These are phyloP conservation scores for Champsocephalus gunnari DNA, from an alignment of 2,797 vertebrate genomes.

Conservation along the genomic window DNA sequence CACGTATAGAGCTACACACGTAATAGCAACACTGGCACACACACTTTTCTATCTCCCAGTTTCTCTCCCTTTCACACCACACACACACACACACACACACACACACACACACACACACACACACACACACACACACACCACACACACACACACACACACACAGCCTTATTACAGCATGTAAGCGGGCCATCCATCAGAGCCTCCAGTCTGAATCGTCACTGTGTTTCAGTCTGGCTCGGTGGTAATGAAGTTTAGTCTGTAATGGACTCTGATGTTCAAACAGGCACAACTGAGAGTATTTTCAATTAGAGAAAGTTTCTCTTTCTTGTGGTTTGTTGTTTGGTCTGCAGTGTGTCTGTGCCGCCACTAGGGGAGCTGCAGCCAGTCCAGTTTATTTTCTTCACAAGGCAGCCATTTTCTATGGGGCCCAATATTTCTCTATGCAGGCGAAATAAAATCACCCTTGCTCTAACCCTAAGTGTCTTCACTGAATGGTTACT, in stretches of 20 bases:
- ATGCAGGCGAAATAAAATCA: not conserved
- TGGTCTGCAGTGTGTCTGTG: slow-evolving; percentile 22
- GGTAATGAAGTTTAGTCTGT: slow-evolving; percentile 20
- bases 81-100: no score
- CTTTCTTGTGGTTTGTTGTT: slow-evolving; percentile 1
- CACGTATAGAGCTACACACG: no score
- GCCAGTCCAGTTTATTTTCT: slow-evolving; percentile 42
- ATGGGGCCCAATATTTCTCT: not conserved
- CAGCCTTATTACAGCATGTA: slow-evolving; percentile 55
- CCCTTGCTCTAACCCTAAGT: not conserved
- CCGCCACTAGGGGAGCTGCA: slow-evolving; percentile 39
- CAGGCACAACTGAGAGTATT: slow-evolving; percentile 4
- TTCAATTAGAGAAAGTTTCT: slow-evolving; percentile 24
- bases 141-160: slow-evolving; percentile 19
- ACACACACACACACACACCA: not conserved
- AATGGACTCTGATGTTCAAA: slow-evolving; percentile 23
- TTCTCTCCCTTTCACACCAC: not conserved
- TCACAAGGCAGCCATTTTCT: slow-evolving; percentile 59
- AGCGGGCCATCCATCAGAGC: slow-evolving; percentile 71
- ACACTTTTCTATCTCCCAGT: not conserved
- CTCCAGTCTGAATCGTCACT: slow-evolving; percentile 68
- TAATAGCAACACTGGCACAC: not conserved
- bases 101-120: no score
- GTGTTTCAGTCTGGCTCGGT: slow-evolving; percentile 39
- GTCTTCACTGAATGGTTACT: not conserved